Base-by-base conservation (phyloP, 2,797 vertebrate genomes). In the Cossypha dichroa region DNA sequence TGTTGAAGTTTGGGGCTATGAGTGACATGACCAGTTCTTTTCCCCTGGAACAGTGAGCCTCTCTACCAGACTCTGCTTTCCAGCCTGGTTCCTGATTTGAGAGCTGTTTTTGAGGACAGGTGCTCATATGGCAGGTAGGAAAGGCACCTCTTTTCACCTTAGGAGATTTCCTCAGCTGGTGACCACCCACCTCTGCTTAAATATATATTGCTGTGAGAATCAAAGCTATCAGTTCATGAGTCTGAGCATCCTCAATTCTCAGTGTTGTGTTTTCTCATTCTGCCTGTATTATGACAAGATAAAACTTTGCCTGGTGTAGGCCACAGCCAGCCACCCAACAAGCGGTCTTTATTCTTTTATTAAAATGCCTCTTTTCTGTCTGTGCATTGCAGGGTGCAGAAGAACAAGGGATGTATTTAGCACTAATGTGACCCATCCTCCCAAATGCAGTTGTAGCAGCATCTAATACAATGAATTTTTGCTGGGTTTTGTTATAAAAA, bases 391-490 rank as follows among this genome's bases (percentile, higher is more conserved):
- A 92, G 62, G 22, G 14, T 63, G 22, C 43, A 52, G 70, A 66
- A 68, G 66, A 87, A 79, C 63, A 88, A 81, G 68, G 34, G 70
- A 28, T 52, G 26, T 75, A 64, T 92, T 88, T 84, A 80, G 41
- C 33, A 28, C 21, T 63, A 14, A 2, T 4, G 11, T 69, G 70
- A 78, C 31, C 67, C 64, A 48, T 79, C 45, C 66, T 60, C 48
- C 51, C 52, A 66, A 62, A 43, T 0, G 0, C 31, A 36, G 25
- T 59, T 45, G n/a, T 38, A 79, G 54, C 63, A 75, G 26, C 22
- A 16, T 43, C 54, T 15, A 19, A 87, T 55, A 40, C n/a, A 63
- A 48, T 43, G 15, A 40, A 33, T 41, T 82, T 70, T 75, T 75
- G 22, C 67, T 79, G 54, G 1, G 1, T 85, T 82, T 90, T 66